Conservation (phyloP, 2,888 invertebrate genomes). For the Pecten maximus region DNA sequence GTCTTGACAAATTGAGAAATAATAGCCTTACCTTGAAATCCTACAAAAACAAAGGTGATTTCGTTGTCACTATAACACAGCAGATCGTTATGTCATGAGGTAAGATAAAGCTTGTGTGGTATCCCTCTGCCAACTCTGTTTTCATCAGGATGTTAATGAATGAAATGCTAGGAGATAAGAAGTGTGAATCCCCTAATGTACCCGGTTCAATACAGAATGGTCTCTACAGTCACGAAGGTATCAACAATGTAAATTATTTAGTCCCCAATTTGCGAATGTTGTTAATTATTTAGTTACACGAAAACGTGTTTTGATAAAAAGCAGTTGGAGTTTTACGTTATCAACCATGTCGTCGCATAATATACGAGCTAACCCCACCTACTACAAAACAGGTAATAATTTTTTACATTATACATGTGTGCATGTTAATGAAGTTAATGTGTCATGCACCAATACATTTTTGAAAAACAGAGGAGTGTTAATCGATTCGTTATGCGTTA, state of each 20-base stretch:
- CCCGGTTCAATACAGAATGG: background rate
- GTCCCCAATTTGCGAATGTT: background rate
- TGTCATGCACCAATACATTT: background rate
- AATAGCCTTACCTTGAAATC: background rate
- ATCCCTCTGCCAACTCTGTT: background rate
- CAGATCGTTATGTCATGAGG: background rate
- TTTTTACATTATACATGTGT: background rate
- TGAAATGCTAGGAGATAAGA: background rate
- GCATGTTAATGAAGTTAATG: background rate
- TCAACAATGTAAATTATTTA: background rate
- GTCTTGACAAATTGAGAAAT: background rate
- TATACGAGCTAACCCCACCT: background rate
- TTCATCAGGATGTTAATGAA: background rate
- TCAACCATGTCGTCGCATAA: background rate
- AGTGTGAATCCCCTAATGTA: background rate
- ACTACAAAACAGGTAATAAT: background rate
- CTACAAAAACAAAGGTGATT: background rate
- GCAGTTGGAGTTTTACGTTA: background rate
- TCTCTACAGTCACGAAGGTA: background rate
- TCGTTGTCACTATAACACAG: background rate
- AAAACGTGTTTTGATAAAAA: conserved; percentile 17
- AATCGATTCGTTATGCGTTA: background rate
- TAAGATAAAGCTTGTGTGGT: background rate
- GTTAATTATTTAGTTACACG: background rate
- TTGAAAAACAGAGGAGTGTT: background rate